Conservation (phyloP, 2,888 invertebrate species). For the Nomada fabriciana region DNA sequence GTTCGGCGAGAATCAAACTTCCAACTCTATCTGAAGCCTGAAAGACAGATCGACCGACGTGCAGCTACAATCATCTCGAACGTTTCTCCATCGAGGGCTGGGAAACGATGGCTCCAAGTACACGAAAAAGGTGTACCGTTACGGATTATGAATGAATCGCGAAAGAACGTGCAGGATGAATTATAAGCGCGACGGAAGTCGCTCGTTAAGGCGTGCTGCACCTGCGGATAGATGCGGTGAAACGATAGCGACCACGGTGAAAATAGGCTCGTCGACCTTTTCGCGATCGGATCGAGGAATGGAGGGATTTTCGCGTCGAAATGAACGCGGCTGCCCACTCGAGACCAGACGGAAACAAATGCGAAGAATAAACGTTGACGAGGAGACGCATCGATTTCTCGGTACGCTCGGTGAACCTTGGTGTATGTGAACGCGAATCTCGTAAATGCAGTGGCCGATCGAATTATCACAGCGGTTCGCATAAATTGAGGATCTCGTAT, state of each 20-base stretch:
- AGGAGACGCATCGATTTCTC: constrained; percentile 55
- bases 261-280: constrained; percentile 55
- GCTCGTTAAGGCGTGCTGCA: constrained; percentile 64
- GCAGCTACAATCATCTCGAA: not conserved
- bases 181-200: constrained; percentile 66
- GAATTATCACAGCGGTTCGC: too few relatives aligned
- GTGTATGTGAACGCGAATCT: constrained; percentile 81
- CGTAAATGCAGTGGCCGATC: constrained; percentile 71
- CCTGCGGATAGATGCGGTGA: constrained; percentile 58
- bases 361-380: constrained; percentile 22
- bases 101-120: not conserved
- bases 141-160: constrained; percentile 63
- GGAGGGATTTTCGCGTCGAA: not conserved
- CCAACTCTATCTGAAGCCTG: not conserved
- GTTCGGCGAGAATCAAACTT: not conserved
- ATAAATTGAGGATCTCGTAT: too few relatives aligned
- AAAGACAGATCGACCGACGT: not conserved
- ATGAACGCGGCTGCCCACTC: not conserved
- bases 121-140: constrained; percentile 50
- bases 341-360: constrained; percentile 29
- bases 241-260: constrained; percentile 70
- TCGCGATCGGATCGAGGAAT: constrained; percentile 31
- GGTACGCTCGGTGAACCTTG: constrained; percentile 76
- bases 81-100: too few relatives aligned
- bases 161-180: constrained; percentile 51